Conservation (phyloP, 2,888 invertebrate species). For the Drosophila mayaguana region DNA sequence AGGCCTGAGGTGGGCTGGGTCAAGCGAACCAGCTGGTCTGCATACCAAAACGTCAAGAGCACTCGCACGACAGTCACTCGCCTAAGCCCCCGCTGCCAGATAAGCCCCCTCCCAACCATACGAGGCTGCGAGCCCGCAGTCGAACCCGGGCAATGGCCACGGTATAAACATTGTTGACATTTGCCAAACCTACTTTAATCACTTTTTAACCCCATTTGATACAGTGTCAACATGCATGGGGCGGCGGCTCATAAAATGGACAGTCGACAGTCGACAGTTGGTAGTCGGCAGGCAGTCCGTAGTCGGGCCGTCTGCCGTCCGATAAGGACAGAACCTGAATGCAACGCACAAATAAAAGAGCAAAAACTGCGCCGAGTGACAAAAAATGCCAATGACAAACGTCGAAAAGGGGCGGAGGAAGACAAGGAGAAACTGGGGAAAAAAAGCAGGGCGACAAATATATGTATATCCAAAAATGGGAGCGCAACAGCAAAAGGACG, state of each 20-base stretch:
- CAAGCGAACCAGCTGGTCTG: slow-evolving; percentile 25
- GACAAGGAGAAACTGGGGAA: slow-evolving; percentile 32
- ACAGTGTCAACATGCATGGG: slow-evolving; percentile 80
- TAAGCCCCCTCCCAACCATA: not conserved
- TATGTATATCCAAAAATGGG: slow-evolving; percentile 29
- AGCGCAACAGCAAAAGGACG: slow-evolving; percentile 43
- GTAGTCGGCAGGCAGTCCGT: not conserved
- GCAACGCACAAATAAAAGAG: slow-evolving; percentile 45
- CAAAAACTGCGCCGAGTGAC: slow-evolving; percentile 51
- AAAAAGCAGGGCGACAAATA: slow-evolving; percentile 23
- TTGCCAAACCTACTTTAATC: slow-evolving; percentile 83
- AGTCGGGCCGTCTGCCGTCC: slow-evolving; percentile 28
- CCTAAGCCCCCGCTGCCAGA: slow-evolving; percentile 56
- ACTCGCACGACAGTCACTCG: slow-evolving; percentile 76
- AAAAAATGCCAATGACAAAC: slow-evolving; percentile 80
- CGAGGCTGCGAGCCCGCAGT: slow-evolving; percentile 35
- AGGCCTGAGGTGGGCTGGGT: not conserved
- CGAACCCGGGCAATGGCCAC: slow-evolving; percentile 56
- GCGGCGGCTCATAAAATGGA: slow-evolving; percentile 76
- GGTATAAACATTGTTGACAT: slow-evolving; percentile 83
- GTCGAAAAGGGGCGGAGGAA: slow-evolving; percentile 49
- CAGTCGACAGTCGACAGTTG: slow-evolving; percentile 45
- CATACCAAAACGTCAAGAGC: slow-evolving; percentile 78
- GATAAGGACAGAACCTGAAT: slow-evolving; percentile 26
- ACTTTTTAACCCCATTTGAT: slow-evolving; percentile 84